Conservation (phyloP, 2,797 vertebrate genomes). For the Aplochiton taeniatus region DNA sequence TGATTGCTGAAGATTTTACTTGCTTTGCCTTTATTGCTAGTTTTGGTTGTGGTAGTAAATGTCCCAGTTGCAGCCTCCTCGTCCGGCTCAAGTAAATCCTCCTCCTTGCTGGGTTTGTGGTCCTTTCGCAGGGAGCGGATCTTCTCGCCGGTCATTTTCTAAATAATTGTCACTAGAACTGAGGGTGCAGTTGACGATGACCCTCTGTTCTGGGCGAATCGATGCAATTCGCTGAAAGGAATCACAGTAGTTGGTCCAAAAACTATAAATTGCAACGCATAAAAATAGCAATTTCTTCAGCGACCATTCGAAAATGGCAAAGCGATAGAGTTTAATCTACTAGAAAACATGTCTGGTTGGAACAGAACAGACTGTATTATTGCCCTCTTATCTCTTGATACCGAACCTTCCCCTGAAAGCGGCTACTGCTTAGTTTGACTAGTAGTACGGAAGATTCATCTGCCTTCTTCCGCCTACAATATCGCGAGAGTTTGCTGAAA, state of each 20-base stretch:
- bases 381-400: slow-evolving; percentile 25
- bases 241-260: slow-evolving; percentile 51
- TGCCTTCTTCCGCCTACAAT: slow-evolving; percentile 72
- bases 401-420: slow-evolving; percentile 50
- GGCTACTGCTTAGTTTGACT: slow-evolving; percentile 51
- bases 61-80: slow-evolving; percentile 86
- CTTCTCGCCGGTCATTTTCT: slow-evolving; percentile 95
- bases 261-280: slow-evolving; percentile 61
- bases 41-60: slow-evolving; percentile 75
- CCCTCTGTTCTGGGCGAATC: slow-evolving; percentile 63
- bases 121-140: slow-evolving; percentile 92
- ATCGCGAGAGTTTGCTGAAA: slow-evolving; percentile 71
- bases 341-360: slow-evolving; percentile 4
- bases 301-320: slow-evolving; percentile 2
- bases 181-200: slow-evolving; percentile 68
- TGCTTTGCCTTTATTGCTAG: slow-evolving; percentile 75
- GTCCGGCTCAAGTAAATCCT: slow-evolving; percentile 88
- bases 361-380: slow-evolving; percentile 32
- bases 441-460: slow-evolving; percentile 50
- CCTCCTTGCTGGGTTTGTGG: slow-evolving; percentile 88
- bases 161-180: slow-evolving; percentile 42
- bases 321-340: background rate
- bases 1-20: slow-evolving; percentile 85
- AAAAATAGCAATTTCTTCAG: slow-evolving; percentile 53
- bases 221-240: slow-evolving; percentile 59